These are phyloP conservation scores for Plebejus melissa DNA, from an alignment of 2,888 invertebrate genomes.

Conservation along the genomic window DNA sequence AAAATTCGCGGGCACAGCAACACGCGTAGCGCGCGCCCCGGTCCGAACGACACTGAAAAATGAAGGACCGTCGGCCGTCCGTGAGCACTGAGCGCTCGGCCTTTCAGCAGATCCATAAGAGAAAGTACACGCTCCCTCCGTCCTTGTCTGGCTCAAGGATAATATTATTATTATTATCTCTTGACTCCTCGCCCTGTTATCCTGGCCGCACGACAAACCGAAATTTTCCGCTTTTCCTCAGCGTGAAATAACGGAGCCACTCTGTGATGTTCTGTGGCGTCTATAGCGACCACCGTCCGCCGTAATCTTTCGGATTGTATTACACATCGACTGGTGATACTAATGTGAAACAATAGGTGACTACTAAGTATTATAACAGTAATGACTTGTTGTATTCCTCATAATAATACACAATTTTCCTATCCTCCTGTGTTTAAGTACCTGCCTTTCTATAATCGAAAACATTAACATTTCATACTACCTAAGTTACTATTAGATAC, in stretches of 20 bases:
- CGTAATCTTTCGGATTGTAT: not conserved
- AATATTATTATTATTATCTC: slow-evolving; percentile 33
- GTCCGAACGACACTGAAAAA: slow-evolving; percentile 43
- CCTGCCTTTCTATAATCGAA: too few species aligned
- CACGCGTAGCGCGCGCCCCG: slow-evolving; percentile 38
- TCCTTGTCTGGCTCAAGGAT: slow-evolving; percentile 45
- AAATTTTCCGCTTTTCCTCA: slow-evolving; percentile 23
- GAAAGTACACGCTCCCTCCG: slow-evolving; percentile 54
- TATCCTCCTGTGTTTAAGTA: too few species aligned
- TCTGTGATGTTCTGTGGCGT: not conserved
- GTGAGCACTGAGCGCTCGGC: slow-evolving; percentile 39
- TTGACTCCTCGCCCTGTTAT: slow-evolving; percentile 50
- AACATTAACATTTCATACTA: too few species aligned
- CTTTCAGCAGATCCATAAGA: slow-evolving; percentile 73
- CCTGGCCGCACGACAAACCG: slow-evolving; percentile 39
- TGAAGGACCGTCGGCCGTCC: slow-evolving; percentile 34
- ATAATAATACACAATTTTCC: too few species aligned
- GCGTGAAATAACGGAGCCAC: slow-evolving; percentile 14
- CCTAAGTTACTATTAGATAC: too few species aligned
- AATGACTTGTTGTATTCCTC: not conserved
- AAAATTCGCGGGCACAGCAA: slow-evolving; percentile 40
- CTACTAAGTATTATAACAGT: not conserved
- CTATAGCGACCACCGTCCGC: not conserved
- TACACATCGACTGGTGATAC: not conserved
- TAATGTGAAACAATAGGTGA: not conserved